phyloP scores from a whole-genome alignment of 2,888 invertebrate species.

The Synergus laeviventris region DNA sequence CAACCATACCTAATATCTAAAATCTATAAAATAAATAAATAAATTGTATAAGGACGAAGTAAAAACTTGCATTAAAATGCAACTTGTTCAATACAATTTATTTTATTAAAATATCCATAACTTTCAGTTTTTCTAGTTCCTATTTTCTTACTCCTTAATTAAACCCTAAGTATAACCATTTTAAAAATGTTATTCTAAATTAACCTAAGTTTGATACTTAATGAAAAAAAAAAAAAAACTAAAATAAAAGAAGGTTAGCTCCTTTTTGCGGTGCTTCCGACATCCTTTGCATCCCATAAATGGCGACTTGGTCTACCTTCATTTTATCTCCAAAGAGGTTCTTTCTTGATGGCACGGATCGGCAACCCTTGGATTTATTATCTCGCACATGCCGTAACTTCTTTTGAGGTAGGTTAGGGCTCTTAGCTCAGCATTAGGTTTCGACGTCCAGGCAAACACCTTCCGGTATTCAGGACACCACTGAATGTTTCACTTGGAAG shows the following conservation, averaged over 20 bases:
- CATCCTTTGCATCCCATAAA: conserved; percentile 33
- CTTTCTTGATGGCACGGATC: conserved; percentile 14
- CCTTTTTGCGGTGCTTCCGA: conserved; percentile 28
- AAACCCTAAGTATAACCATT: neutral
- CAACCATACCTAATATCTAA: no score
- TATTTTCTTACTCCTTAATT: neutral
- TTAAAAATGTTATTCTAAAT: neutral
- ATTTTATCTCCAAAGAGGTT: neutral
- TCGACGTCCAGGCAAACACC: conserved; percentile 36
- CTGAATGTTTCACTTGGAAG: neutral
- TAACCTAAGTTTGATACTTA: neutral
- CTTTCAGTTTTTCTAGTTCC: neutral
- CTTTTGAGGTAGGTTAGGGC: conserved; percentile 68
- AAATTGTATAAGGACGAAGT: neutral
- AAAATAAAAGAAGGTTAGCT: neutral
- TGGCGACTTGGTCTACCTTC: conserved; percentile 16
- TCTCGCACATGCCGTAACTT: conserved; percentile 61
- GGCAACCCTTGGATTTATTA: conserved; percentile 60
- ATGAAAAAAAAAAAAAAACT: neutral
- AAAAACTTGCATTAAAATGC: neutral
- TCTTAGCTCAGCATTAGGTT: conserved; percentile 62
- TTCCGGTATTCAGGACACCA: conserved; percentile 6
- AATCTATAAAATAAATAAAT: no score
- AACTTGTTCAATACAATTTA: neutral
- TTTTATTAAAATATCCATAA: neutral